phyloP scores from a whole-genome alignment of 2,888 invertebrate genomes.

The Pachymerium ferrugineum region DNA sequence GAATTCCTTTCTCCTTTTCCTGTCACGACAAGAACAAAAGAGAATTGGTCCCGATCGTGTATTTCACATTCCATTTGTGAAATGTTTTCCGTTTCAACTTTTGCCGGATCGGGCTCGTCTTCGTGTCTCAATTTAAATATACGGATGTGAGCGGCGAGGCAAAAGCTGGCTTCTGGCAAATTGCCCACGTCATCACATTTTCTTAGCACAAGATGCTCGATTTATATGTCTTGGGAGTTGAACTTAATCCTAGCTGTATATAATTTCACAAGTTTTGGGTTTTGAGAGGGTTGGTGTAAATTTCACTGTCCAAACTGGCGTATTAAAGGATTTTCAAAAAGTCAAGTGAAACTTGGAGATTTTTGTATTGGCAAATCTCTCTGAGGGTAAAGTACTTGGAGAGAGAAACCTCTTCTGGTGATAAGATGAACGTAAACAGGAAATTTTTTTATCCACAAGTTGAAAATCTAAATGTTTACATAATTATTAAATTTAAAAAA shows the following conservation, averaged over 20 bases:
- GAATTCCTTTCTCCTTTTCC: slow-evolving; percentile 13
- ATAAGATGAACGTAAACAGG: too few relatives aligned
- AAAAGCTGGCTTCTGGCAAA: background rate
- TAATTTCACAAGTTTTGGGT: background rate
- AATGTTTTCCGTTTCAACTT: slow-evolving; percentile 13
- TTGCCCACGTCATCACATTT: background rate
- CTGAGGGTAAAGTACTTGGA: too few relatives aligned
- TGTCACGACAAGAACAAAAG: slow-evolving; percentile 8
- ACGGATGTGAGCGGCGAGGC: background rate
- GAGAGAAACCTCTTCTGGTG: too few relatives aligned
- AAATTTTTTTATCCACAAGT: too few relatives aligned
- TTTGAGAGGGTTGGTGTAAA: background rate
- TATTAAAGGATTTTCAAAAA: background rate
- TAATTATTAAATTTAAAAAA: too few relatives aligned
- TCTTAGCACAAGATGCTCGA: background rate
- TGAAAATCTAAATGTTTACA: too few relatives aligned
- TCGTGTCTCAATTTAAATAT: slow-evolving; percentile 13
- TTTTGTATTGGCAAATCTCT: too few relatives aligned
- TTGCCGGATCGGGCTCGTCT: background rate
- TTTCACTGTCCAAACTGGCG: background rate
- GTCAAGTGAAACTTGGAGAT: background rate
- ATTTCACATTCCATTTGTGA: slow-evolving; percentile 8
- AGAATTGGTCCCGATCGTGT: slow-evolving; percentile 8
- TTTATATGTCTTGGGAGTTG: slow-evolving; percentile 2
- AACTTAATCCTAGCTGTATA: slow-evolving; percentile 8